These are phyloP conservation scores for Diarsia dahlii DNA, from an alignment of 2,888 invertebrate species.

Conservation along the genomic window DNA sequence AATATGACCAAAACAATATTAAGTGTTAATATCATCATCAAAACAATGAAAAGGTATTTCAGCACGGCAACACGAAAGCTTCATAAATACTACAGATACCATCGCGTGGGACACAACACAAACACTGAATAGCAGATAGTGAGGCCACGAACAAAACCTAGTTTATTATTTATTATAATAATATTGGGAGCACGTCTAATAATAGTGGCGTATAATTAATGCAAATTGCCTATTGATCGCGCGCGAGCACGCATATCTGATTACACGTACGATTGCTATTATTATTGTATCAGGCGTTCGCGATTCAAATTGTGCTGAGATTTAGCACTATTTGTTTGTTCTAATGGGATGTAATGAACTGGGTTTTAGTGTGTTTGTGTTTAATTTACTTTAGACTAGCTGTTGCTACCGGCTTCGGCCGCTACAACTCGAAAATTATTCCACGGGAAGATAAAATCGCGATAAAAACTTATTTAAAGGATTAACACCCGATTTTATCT, in stretches of 20 bases:
- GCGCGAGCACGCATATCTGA: constrained; percentile 63
- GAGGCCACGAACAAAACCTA: constrained; percentile 57
- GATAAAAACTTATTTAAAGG: too few relatives aligned
- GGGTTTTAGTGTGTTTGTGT: constrained; percentile 20
- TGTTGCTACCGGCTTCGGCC: too few relatives aligned
- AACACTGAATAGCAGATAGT: constrained; percentile 52
- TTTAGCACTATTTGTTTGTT: constrained; percentile 47
- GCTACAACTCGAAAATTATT: too few relatives aligned
- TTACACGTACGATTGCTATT: constrained; percentile 63
- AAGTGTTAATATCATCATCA: constrained; percentile 24
- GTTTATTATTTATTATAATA: constrained; percentile 61
- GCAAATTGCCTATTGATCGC: constrained; percentile 68
- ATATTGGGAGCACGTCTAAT: constrained; percentile 54
- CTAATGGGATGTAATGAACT: constrained; percentile 31
- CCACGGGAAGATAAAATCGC: too few relatives aligned
- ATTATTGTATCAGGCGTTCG: constrained; percentile 63
- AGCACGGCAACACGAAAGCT: constrained; percentile 29
- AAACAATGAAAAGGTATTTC: constrained; percentile 44
- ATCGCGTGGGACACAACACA: constrained; percentile 45
- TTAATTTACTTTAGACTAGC: neutral
- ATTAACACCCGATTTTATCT: too few relatives aligned
- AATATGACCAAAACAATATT: neutral
- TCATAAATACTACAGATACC: constrained; percentile 56
- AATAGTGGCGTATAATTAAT: constrained; percentile 61
- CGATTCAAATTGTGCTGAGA: constrained; percentile 39